Percentiles rank a stretch among this genome's conserved stretches.
phyloP scores from a whole-genome alignment of 2,888 invertebrate genomes.

The Cryptocephalus primarius region DNA sequence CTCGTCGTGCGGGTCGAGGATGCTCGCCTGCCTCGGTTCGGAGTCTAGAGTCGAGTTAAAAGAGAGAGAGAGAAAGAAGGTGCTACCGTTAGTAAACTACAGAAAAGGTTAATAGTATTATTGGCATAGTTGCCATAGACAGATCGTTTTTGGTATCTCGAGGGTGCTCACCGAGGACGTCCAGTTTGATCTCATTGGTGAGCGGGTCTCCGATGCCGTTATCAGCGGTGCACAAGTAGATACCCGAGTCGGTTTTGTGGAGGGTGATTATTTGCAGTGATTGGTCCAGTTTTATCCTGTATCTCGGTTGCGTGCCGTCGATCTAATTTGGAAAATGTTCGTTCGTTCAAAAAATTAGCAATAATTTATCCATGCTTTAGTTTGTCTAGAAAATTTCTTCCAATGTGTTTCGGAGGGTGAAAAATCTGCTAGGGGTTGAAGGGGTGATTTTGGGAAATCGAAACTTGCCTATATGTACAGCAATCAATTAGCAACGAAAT shows the following conservation, averaged over 20 bases:
- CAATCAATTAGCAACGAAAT: too few species aligned
- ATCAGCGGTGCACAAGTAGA: slow-evolving; percentile 75
- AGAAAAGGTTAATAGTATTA: neutral
- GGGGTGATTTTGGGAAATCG: too few species aligned
- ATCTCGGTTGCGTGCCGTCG: slow-evolving; percentile 59
- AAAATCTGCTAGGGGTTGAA: too few species aligned
- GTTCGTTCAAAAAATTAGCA: too few species aligned
- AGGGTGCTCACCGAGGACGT: slow-evolving; percentile 56
- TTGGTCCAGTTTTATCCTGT: slow-evolving; percentile 52
- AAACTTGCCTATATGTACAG: too few species aligned
- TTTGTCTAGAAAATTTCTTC: too few species aligned
- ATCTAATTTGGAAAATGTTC: too few species aligned
- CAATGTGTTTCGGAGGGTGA: too few species aligned
- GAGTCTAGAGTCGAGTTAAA: slow-evolving; percentile 14
- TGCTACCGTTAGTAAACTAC: too few species aligned
- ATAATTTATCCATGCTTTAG: too few species aligned
- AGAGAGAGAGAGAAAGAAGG: neutral
- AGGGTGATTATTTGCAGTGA: slow-evolving; percentile 75
- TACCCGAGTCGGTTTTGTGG: slow-evolving; percentile 69
- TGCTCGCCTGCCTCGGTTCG: slow-evolving; percentile 43
- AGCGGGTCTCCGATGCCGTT: slow-evolving; percentile 63
- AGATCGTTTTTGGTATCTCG: neutral
- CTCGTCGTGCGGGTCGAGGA: slow-evolving; percentile 56
- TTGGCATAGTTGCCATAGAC: neutral
- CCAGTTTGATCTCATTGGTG: slow-evolving; percentile 55